Evolutionary conservation across 1,140 invertebrate genomes (phyloP).

Genomic region (Spodoptera litura): DNA sequence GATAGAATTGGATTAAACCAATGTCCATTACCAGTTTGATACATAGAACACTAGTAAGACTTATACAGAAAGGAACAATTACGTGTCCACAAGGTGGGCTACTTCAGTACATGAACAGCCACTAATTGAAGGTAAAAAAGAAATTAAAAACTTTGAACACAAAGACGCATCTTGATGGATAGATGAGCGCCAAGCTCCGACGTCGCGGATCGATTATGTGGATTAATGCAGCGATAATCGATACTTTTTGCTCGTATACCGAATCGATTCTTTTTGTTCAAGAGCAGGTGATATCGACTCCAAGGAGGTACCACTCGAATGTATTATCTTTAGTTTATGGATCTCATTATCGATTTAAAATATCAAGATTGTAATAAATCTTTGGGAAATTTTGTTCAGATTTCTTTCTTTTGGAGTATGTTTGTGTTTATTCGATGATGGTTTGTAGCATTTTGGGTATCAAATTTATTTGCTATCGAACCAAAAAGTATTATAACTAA

Average conservation of each 20-base stretch:
- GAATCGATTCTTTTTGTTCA: slow-evolving; percentile 59
- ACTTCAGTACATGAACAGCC: slow-evolving; percentile 15
- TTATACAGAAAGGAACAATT: slow-evolving; percentile 11
- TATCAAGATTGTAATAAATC: slow-evolving; percentile 45
- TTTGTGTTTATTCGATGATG: background rate
- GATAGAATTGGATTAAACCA: background rate
- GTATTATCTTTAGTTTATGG: slow-evolving; percentile 46
- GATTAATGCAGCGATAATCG: slow-evolving; percentile 68
- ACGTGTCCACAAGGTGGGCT: slow-evolving; percentile 36
- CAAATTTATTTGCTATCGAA: too few relatives aligned
- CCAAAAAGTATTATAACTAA: too few relatives aligned
- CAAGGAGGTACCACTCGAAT: slow-evolving; percentile 31
- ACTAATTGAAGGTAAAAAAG: slow-evolving; percentile 47
- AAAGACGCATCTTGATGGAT: slow-evolving; percentile 60
- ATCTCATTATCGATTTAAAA: slow-evolving; percentile 48
- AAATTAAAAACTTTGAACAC: slow-evolving; percentile 40
- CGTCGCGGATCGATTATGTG: slow-evolving; percentile 57
- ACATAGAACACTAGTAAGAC: background rate
- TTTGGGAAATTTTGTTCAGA: slow-evolving; percentile 34
- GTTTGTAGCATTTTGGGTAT: background rate
- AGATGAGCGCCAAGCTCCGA: slow-evolving; percentile 45
- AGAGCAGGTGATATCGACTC: slow-evolving; percentile 59
- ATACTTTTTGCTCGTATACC: slow-evolving; percentile 59
- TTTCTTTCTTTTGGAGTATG: slow-evolving; percentile 4
- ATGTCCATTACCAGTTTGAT: background rate